Evolutionary conservation across 2,113 vertebrate genomes (phyloP).

Genomic region (Actenoides lindsayi): DNA sequence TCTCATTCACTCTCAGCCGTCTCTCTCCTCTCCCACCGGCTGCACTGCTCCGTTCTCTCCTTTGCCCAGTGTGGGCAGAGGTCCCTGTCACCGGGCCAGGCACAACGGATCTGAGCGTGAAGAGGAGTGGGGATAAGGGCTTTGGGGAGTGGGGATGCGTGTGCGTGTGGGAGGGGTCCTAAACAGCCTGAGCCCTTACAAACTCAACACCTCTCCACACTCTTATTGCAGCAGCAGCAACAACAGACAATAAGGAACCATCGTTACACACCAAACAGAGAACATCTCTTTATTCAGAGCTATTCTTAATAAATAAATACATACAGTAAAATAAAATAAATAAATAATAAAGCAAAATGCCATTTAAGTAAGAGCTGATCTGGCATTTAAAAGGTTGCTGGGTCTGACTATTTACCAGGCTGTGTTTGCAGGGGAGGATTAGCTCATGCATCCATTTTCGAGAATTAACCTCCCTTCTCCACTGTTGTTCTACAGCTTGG

Average conservation of each 20-base stretch:
- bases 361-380: slow-evolving; percentile 45
- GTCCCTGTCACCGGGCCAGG: too few relatives aligned
- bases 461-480: slow-evolving; percentile 52
- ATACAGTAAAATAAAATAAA: neutral
- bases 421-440: slow-evolving; percentile 54
- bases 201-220: neutral
- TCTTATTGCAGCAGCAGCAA: neutral
- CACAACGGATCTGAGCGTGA: rapidly evolving
- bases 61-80: neutral
- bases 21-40: neutral
- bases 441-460: slow-evolving; percentile 22
- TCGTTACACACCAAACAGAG: neutral
- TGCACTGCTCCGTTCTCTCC: neutral
- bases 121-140: neutral
- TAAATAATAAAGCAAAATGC: slow-evolving; percentile 17
- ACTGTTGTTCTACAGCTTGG: neutral
- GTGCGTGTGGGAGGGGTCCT: neutral
- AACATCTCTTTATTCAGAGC: neutral
- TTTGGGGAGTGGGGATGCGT: rapidly evolving
- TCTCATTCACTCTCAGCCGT: neutral
- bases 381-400: slow-evolving; percentile 19
- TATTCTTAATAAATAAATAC: slow-evolving; percentile 8
- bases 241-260: neutral
- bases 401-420: neutral
- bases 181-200: neutral